Conservation (phyloP, 2,113 vertebrate species). For the Oenanthe oenanthe region DNA sequence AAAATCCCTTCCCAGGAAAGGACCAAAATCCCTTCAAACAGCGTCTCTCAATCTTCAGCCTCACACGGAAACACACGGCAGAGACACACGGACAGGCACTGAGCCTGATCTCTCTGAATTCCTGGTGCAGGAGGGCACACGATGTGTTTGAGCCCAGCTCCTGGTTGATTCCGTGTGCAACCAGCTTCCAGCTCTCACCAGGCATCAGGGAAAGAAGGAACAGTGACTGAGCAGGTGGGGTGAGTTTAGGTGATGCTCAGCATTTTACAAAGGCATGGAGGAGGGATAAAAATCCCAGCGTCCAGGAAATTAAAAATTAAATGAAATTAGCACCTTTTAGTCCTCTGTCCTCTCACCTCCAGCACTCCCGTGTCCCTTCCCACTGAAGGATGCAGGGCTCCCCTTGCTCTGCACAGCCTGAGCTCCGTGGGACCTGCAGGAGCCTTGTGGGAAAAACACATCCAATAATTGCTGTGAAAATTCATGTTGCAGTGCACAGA, state of each 20-base stretch:
- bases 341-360: background rate
- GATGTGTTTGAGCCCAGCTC: background rate
- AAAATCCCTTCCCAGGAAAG: background rate
- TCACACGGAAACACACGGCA: accelerated
- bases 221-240: accelerated
- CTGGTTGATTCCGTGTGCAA: background rate
- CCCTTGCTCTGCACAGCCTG: background rate
- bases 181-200: background rate
- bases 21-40: background rate
- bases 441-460: background rate
- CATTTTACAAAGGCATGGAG: background rate
- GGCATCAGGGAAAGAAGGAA: background rate
- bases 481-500: background rate
- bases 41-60: too few relatives aligned
- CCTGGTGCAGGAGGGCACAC: background rate
- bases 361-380: accelerated
- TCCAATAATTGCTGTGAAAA: constrained; percentile 1
- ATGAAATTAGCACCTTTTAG: background rate
- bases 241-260: background rate
- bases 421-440: background rate
- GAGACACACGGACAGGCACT: accelerated
- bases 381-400: background rate
- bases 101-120: background rate
- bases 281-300: background rate
- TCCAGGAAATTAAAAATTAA: background rate